These are phyloP conservation scores for Cantharis nigra DNA, from an alignment of 2,888 invertebrate species.

Conservation along the genomic window DNA sequence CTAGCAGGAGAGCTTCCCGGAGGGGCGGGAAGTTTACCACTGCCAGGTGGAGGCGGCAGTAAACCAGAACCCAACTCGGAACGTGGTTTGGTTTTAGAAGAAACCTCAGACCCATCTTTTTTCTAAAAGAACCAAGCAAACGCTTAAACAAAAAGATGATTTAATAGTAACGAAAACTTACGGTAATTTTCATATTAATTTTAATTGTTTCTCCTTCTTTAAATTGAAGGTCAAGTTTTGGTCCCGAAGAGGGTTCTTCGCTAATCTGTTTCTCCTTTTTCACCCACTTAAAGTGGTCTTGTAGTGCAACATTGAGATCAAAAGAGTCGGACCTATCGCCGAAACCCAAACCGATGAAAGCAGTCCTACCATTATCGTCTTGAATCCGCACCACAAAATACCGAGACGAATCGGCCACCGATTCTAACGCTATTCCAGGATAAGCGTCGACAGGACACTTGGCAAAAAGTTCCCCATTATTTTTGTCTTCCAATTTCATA, in stretches of 20 bases:
- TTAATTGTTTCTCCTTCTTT: conserved; percentile 99
- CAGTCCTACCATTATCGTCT: conserved; percentile 89
- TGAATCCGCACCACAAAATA: conserved; percentile 96
- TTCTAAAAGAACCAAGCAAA: conserved; percentile 62
- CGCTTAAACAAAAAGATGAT: neutral
- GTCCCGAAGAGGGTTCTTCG: conserved; percentile 73
- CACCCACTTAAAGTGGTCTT: conserved; percentile 96
- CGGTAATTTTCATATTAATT: conserved; percentile 97
- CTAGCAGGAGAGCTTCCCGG: conserved; percentile 81
- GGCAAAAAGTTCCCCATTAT: conserved; percentile 90
- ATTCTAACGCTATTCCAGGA: conserved; percentile 92
- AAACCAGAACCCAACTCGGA: conserved; percentile 57
- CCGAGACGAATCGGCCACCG: conserved; percentile 96
- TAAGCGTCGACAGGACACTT: conserved; percentile 95
- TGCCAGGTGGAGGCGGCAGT: conserved; percentile 85
- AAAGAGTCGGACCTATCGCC: conserved; percentile 98
- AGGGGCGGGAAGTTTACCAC: conserved; percentile 76
- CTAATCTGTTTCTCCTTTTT: conserved; percentile 81
- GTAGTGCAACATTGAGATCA: conserved; percentile 96
- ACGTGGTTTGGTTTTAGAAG: conserved; percentile 68
- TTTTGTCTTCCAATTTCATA: conserved; percentile 95
- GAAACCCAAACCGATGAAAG: conserved; percentile 97
- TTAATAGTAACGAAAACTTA: conserved; percentile 54
- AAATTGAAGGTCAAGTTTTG: conserved; percentile 92
- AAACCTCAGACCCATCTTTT: conserved; percentile 81